Evolutionary conservation across 1,140 invertebrate genomes (phyloP).

Genomic region (Phthorimaea operculella): DNA sequence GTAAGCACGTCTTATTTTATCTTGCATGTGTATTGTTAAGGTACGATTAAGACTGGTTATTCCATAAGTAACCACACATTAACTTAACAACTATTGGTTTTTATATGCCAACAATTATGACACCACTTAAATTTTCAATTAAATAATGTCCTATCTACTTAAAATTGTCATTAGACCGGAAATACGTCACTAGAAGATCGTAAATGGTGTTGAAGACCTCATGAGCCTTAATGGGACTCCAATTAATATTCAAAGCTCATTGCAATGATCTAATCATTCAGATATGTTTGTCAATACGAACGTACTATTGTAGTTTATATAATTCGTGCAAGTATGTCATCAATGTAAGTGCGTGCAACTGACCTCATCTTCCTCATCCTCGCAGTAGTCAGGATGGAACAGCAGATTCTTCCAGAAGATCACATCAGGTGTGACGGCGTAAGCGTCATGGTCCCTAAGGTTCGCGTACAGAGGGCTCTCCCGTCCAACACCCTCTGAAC

Average conservation of each 20-base stretch:
- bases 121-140: no score
- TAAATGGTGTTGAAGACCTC: not conserved
- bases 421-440: slow-evolving; percentile 53
- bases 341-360: slow-evolving; percentile 28
- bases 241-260: slow-evolving; percentile 3
- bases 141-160: no score
- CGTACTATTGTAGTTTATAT: not conserved
- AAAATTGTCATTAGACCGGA: not conserved
- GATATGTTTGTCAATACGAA: not conserved
- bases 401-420: slow-evolving; percentile 62
- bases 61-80: no score
- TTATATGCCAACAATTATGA: no score
- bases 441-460: slow-evolving; percentile 50
- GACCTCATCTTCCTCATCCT: slow-evolving; percentile 67
- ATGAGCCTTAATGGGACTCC: not conserved
- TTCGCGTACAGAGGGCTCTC: slow-evolving; percentile 64
- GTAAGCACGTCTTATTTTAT: no score
- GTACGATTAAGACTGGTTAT: no score
- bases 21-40: no score
- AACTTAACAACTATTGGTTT: no score
- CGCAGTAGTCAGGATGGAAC: slow-evolving; percentile 58
- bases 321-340: slow-evolving; percentile 6
- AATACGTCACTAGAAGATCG: not conserved
- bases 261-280: slow-evolving; percentile 1
- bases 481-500: slow-evolving; percentile 52